These are phyloP conservation scores for Eupithecia insigniata DNA, from an alignment of 2,888 invertebrate species.

Conservation along the genomic window DNA sequence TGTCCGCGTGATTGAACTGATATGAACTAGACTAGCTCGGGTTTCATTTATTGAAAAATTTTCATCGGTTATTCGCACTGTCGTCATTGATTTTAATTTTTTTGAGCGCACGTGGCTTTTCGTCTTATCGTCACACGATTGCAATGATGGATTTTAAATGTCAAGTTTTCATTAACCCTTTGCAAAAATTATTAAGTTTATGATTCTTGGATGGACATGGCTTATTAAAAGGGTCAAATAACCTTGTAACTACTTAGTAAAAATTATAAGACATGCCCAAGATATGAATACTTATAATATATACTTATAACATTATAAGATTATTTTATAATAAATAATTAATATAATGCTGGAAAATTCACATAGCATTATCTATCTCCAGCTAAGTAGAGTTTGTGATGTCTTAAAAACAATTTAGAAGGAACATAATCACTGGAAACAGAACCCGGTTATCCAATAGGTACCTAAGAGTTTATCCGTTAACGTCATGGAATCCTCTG, in stretches of 20 bases:
- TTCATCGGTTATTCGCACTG: neutral
- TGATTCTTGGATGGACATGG: too few species aligned
- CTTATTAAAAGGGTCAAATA: too few species aligned
- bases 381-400: neutral
- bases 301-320: too few species aligned
- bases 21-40: slow-evolving; percentile 53
- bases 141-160: neutral
- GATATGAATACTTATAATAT: too few species aligned
- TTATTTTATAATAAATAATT: neutral
- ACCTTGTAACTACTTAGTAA: too few species aligned
- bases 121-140: neutral
- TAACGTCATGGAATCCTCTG: slow-evolving; percentile 19
- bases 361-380: neutral
- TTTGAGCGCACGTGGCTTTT: neutral
- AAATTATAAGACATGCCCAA: too few species aligned
- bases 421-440: slow-evolving; percentile 10
- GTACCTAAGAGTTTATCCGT: slow-evolving; percentile 6
- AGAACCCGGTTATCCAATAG: slow-evolving; percentile 13
- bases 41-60: neutral
- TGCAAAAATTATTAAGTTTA: too few species aligned
- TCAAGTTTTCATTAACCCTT: too few species aligned
- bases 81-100: neutral
- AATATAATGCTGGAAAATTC: neutral
- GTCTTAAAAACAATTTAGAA: neutral
- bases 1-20: slow-evolving; percentile 70